A percentile compares a stretch with the other conserved stretches of the same genome.
These are phyloP conservation scores for Brachionus angularis DNA, from an alignment of 1,140 invertebrate genomes.

Conservation along the genomic window DNA sequence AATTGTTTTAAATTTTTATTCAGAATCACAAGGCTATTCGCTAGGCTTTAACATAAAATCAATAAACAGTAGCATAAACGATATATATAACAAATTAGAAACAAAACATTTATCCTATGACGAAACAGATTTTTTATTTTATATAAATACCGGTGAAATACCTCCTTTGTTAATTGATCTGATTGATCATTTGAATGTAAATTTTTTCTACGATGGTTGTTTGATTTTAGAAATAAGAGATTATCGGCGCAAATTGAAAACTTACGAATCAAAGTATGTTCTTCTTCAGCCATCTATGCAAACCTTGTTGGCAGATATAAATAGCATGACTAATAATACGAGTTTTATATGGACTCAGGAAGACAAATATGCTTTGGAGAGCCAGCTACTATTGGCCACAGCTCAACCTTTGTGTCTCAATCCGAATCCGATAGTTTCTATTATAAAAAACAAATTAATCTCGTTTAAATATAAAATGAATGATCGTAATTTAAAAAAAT, in stretches of 20 bases:
- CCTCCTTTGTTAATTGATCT: slow-evolving; percentile 78
- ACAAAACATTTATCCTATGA: slow-evolving; percentile 24
- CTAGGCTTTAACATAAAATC: slow-evolving; percentile 65
- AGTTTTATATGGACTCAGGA: slow-evolving; percentile 68
- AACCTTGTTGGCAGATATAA: slow-evolving; percentile 72
- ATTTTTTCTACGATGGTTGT: slow-evolving; percentile 83
- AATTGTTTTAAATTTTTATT: slow-evolving; percentile 81
- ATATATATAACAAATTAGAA: slow-evolving; percentile 48
- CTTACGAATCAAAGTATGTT: slow-evolving; percentile 65
- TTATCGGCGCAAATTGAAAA: slow-evolving; percentile 65
- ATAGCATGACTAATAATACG: slow-evolving; percentile 65
- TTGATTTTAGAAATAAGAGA: slow-evolving; percentile 84
- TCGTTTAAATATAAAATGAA: slow-evolving; percentile 71
- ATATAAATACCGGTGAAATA: slow-evolving; percentile 56
- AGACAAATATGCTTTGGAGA: slow-evolving; percentile 73
- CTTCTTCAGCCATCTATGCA: slow-evolving; percentile 78
- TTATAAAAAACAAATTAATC: slow-evolving; percentile 69
- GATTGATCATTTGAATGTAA: slow-evolving; percentile 68
- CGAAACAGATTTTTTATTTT: slow-evolving; percentile 31
- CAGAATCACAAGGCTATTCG: slow-evolving; percentile 83
- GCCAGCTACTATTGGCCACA: slow-evolving; percentile 73
- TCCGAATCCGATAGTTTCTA: slow-evolving; percentile 72
- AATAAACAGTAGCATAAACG: slow-evolving; percentile 49
- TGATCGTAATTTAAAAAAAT: slow-evolving; percentile 68
- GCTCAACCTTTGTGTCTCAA: slow-evolving; percentile 79